A percentile compares a stretch with the other conserved stretches of the same genome.
Conservation (phyloP, 2,888 invertebrate genomes). For the Acanthococcus lagerstroemiae region DNA sequence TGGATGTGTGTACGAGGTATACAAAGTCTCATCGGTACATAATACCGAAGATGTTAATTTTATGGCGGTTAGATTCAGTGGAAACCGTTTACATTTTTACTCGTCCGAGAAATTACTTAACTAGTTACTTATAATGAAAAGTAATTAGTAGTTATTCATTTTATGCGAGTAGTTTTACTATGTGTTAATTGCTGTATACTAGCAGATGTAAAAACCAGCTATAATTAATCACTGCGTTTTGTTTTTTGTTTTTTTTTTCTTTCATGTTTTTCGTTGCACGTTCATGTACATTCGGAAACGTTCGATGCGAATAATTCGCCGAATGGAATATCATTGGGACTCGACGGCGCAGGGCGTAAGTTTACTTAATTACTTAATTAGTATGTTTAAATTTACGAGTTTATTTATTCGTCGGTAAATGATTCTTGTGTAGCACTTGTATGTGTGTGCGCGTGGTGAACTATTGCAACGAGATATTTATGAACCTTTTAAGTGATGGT, state of each 20-base stretch:
- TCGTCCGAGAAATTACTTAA: slow-evolving; percentile 14
- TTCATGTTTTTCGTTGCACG: slow-evolving; percentile 14
- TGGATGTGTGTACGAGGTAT: too few relatives aligned
- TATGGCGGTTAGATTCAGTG: too few relatives aligned
- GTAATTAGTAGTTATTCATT: slow-evolving; percentile 23
- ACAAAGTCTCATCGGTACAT: too few relatives aligned
- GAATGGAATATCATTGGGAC: slow-evolving; percentile 18
- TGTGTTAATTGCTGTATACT: slow-evolving; percentile 25
- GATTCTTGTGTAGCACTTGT: too few relatives aligned
- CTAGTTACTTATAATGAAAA: slow-evolving; percentile 4
- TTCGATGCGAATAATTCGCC: slow-evolving; percentile 15
- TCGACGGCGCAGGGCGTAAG: slow-evolving; percentile 13
- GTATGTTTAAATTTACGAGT: too few relatives aligned
- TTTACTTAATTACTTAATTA: too few relatives aligned
- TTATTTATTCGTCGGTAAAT: too few relatives aligned
- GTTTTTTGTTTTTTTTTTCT: slow-evolving; percentile 6
- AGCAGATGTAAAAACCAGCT: slow-evolving; percentile 23
- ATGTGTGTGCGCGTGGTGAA: too few relatives aligned
- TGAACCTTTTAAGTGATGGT: too few relatives aligned
- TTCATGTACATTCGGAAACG: slow-evolving; percentile 2
- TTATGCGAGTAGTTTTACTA: slow-evolving; percentile 21
- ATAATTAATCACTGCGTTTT: slow-evolving; percentile 19
- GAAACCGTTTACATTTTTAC: slow-evolving; percentile 7
- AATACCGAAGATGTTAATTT: too few relatives aligned
- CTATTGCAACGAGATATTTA: too few relatives aligned